Percentiles rank a stretch among this genome's conserved stretches.
Evolutionary conservation across 2,888 invertebrate genomes (phyloP).

Genomic region (Drosophila incognita): DNA sequence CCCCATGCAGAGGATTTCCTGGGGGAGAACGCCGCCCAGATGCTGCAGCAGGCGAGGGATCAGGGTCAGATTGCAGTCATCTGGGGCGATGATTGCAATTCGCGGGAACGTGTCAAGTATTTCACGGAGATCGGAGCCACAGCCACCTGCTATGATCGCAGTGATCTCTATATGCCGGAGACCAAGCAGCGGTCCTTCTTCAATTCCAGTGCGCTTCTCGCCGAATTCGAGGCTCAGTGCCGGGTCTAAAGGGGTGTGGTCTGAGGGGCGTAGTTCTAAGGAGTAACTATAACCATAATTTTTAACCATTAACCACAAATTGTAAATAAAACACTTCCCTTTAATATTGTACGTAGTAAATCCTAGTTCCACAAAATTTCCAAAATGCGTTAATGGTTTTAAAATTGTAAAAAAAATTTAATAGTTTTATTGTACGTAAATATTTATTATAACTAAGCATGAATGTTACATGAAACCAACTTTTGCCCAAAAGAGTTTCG

Average conservation of each 20-base stretch:
- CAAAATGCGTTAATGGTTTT: slow-evolving; percentile 13
- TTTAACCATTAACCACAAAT: not conserved
- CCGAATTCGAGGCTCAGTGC: slow-evolving; percentile 78
- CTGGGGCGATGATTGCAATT: slow-evolving; percentile 98
- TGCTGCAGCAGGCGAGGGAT: slow-evolving; percentile 89
- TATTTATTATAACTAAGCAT: slow-evolving; percentile 25
- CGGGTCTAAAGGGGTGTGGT: slow-evolving; percentile 32
- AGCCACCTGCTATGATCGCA: slow-evolving; percentile 98
- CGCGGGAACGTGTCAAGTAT: slow-evolving; percentile 92
- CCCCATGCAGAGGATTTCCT: slow-evolving; percentile 97
- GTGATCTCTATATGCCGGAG: slow-evolving; percentile 86
- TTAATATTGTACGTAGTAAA: slow-evolving; percentile 23
- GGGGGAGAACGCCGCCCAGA: slow-evolving; percentile 88
- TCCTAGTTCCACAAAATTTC: slow-evolving; percentile 1
- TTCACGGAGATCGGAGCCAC: slow-evolving; percentile 95
- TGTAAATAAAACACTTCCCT: slow-evolving; percentile 10
- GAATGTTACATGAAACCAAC: not conserved
- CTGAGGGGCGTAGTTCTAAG: slow-evolving; percentile 34
- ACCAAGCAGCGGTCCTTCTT: slow-evolving; percentile 78
- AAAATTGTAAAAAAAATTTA: slow-evolving; percentile 23
- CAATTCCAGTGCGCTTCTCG: slow-evolving; percentile 67
- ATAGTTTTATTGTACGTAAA: slow-evolving; percentile 13
- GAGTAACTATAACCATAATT: not conserved
- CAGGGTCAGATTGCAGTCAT: slow-evolving; percentile 95
- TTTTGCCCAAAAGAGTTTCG: slow-evolving; percentile 32